phyloP scores from a whole-genome alignment of 2,113 vertebrate species.

The Pomatostomus ruficeps region DNA sequence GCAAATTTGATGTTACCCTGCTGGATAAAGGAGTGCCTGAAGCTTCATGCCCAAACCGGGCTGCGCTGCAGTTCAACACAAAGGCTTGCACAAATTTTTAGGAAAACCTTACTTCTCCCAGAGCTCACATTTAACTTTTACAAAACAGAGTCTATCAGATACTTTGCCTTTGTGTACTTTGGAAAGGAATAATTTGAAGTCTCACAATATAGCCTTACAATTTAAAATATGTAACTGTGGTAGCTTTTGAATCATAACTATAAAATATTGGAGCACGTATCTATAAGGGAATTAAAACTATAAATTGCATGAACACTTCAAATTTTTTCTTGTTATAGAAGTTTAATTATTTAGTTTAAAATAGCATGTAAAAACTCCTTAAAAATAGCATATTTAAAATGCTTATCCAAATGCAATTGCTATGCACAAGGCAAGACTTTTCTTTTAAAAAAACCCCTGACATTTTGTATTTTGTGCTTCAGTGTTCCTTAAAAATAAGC shows the following conservation, averaged over 20 bases:
- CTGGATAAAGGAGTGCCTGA: neutral
- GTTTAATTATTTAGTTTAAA: neutral
- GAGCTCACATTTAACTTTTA: neutral
- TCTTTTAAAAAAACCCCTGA: neutral
- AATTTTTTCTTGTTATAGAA: neutral
- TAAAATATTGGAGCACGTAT: neutral
- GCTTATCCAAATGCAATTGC: neutral
- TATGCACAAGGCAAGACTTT: neutral
- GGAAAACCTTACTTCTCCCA: neutral
- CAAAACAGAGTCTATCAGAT: neutral
- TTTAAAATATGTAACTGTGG: neutral
- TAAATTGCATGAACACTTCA: neutral
- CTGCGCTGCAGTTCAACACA: neutral
- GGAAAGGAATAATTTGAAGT: neutral
- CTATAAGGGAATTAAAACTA: neutral
- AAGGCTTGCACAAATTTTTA: neutral
- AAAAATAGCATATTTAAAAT: neutral
- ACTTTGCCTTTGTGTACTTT: neutral
- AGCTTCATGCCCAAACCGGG: fast-evolving
- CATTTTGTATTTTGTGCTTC: neutral
- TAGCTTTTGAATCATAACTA: neutral
- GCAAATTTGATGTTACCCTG: neutral
- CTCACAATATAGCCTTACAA: neutral
- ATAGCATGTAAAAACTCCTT: neutral
- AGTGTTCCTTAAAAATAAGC: neutral